Evolutionary conservation across 2,797 vertebrate genomes (phyloP).

Genomic region (Molossus molossus): DNA sequence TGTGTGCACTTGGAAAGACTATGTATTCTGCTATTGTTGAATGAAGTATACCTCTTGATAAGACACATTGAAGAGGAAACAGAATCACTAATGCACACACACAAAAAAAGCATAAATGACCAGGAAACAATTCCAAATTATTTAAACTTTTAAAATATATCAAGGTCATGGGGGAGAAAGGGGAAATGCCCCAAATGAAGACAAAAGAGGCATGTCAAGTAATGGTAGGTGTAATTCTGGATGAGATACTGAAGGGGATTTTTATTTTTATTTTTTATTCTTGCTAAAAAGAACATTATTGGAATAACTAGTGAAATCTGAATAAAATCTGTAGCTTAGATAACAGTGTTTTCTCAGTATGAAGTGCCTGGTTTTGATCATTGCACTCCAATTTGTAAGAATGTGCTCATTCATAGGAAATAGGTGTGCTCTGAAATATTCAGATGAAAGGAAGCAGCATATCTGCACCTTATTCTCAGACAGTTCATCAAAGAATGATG

Average conservation of each 20-base stretch:
- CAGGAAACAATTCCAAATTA: background rate
- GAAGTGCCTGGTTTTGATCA: background rate
- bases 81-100: background rate
- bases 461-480: slow-evolving; percentile 2
- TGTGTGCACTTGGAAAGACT: background rate
- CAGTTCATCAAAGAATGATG: background rate
- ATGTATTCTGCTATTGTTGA: background rate
- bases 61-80: background rate
- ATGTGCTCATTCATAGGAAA: background rate
- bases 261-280: background rate
- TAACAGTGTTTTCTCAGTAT: background rate
- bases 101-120: background rate
- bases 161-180: background rate
- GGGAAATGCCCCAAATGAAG: background rate
- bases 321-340: background rate
- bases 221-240: background rate
- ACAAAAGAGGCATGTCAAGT: background rate
- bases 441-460: background rate
- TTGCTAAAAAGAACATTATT: background rate
- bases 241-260: background rate
- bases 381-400: background rate
- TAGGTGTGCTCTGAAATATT: background rate
- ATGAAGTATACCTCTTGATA: background rate
- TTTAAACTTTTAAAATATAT: slow-evolving; percentile 20
- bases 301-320: background rate